Evolutionary conservation across 1,140 invertebrate genomes (phyloP).

Genomic region (Drosophila nebulosa): DNA sequence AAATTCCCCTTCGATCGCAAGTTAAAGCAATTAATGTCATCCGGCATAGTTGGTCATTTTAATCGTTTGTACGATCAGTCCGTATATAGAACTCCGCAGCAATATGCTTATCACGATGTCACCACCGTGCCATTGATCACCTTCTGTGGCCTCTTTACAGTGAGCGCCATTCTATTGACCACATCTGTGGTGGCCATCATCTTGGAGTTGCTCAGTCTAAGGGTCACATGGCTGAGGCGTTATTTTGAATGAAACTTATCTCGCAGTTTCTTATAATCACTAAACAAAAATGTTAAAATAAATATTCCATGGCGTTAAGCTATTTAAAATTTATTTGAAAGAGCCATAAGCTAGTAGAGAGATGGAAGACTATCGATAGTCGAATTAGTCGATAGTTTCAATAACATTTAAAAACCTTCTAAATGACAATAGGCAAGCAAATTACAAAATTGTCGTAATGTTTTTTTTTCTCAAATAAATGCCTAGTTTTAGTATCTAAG

Average conservation of each 20-base stretch:
- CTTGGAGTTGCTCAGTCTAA: constrained; percentile 39
- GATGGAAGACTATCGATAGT: too few species aligned
- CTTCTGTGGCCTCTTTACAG: constrained; percentile 39
- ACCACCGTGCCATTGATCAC: constrained; percentile 16
- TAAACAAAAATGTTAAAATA: too few species aligned
- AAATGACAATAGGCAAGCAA: too few species aligned
- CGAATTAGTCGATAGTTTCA: too few species aligned
- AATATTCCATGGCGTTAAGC: too few species aligned
- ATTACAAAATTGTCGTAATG: too few species aligned
- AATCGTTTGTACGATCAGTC: constrained; percentile 31
- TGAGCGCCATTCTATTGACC: constrained; percentile 18
- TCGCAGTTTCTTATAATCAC: too few species aligned
- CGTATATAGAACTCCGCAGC: background rate
- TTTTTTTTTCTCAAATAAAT: too few species aligned
- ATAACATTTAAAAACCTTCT: too few species aligned
- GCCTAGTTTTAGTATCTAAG: too few species aligned
- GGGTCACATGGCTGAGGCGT: constrained; percentile 29
- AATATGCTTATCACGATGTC: constrained; percentile 12
- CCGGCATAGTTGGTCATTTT: constrained; percentile 45
- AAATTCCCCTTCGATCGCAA: constrained; percentile 64
- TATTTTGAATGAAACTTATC: constrained; percentile 17
- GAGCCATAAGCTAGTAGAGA: too few species aligned
- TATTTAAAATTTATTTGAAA: too few species aligned
- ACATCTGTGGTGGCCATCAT: constrained; percentile 26
- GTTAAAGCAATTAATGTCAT: constrained; percentile 52